phyloP scores from a whole-genome alignment of 2,113 vertebrate genomes.

The Nycticryphes semicollaris region DNA sequence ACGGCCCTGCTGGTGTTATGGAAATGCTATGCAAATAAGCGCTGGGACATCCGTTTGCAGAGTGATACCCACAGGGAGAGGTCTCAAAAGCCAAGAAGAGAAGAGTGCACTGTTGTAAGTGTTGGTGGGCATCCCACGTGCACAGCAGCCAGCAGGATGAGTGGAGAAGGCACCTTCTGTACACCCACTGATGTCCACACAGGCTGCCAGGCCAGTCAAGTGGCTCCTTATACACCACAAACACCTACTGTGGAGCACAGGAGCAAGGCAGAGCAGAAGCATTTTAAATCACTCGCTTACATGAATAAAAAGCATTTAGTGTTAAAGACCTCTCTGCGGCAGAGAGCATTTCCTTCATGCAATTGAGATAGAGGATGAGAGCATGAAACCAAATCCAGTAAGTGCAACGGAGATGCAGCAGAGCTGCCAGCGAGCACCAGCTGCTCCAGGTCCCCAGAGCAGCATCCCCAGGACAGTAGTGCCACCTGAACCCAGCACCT shows the following conservation, averaged over 20 bases:
- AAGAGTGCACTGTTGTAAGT: accelerated
- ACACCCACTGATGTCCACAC: neutral
- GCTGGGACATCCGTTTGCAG: neutral
- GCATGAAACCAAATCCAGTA: neutral
- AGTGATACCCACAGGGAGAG: neutral
- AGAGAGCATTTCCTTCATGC: neutral
- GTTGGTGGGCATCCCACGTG: accelerated
- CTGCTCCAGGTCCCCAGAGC: neutral
- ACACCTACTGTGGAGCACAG: accelerated
- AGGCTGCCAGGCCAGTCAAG: neutral
- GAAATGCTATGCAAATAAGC: neutral
- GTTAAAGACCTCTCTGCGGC: neutral
- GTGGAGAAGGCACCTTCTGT: neutral
- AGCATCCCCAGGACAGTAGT: accelerated
- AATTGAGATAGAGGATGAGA: neutral
- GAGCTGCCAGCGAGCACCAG: neutral
- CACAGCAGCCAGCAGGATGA: neutral
- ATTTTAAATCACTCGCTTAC: neutral
- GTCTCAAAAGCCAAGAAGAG: neutral
- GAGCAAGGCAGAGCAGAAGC: neutral
- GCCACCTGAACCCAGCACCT: accelerated
- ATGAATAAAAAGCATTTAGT: neutral
- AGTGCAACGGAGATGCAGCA: neutral
- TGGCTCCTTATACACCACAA: neutral
- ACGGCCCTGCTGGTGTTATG: accelerated